A percentile compares a stretch with the other conserved stretches of the same genome.
Evolutionary conservation across 2,113 vertebrate genomes (phyloP).

Genomic region (Hyperoodon ampullatus): DNA sequence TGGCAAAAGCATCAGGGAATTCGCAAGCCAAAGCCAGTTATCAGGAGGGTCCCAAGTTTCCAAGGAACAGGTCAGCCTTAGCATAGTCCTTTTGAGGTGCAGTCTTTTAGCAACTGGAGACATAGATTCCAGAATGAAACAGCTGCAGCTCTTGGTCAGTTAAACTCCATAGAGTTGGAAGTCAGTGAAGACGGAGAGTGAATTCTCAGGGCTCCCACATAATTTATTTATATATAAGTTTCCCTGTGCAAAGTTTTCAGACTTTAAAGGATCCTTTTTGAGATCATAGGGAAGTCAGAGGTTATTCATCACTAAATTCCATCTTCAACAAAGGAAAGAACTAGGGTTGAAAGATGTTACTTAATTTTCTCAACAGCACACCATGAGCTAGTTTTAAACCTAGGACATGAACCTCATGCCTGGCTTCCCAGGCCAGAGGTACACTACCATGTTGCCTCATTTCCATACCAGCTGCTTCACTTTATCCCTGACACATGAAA

Average conservation of each 20-base stretch:
- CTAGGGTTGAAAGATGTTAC: neutral
- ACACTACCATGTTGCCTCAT: neutral
- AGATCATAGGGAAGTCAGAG: neutral
- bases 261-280: neutral
- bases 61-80: neutral
- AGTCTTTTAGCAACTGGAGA: neutral
- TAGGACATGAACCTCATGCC: neutral
- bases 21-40: neutral
- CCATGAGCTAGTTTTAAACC: neutral
- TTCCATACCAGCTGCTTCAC: neutral
- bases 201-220: neutral
- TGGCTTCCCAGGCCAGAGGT: neutral
- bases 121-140: neutral
- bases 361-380: neutral
- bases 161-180: neutral
- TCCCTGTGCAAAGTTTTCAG: neutral
- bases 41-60: neutral
- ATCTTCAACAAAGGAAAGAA: neutral
- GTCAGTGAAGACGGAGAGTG: neutral
- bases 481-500: constrained; percentile 54
- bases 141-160: neutral
- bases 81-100: neutral
- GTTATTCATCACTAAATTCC: neutral
- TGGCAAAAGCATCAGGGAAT: neutral
- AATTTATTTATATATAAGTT: neutral